Conservation (phyloP, 23 tunicate species). For the Oikopleura vanhoeffeni region DNA sequence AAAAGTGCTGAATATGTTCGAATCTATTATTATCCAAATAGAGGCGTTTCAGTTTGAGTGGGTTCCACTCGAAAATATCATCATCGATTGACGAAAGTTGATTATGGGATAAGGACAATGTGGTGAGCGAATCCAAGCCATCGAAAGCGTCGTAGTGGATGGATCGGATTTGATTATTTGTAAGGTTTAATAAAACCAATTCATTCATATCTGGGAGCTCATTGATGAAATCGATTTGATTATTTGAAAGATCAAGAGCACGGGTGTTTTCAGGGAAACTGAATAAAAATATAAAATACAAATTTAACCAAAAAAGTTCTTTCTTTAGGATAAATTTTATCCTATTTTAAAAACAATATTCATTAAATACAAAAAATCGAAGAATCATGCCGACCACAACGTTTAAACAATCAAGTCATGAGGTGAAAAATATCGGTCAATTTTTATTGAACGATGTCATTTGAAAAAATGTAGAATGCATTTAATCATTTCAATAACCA, state of each 20-base stretch:
- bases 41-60: slow-evolving; percentile 40
- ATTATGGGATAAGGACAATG: slow-evolving; percentile 47
- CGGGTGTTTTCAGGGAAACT: neutral
- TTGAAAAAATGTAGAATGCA: no score
- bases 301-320: no score
- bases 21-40: slow-evolving; percentile 36
- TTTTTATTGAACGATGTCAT: no score
- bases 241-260: neutral
- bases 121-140: slow-evolving; percentile 42
- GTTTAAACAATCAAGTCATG: no score
- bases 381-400: no score
- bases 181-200: slow-evolving; percentile 19
- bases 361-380: no score
- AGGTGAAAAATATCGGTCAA: no score
- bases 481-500: no score
- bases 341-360: no score
- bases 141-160: slow-evolving; percentile 63
- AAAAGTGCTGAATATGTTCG: slow-evolving; percentile 76
- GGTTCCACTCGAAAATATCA: slow-evolving; percentile 98
- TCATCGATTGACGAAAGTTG: slow-evolving; percentile 31
- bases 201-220: neutral
- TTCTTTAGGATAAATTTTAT: no score
- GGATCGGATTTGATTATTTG: slow-evolving; percentile 24
- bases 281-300: no score
- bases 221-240: neutral